Percentiles rank a stretch among this genome's conserved stretches.
These are phyloP conservation scores for Caenorhabditis brenneri DNA, from an alignment of 1,140 invertebrate species.

Conservation along the genomic window DNA sequence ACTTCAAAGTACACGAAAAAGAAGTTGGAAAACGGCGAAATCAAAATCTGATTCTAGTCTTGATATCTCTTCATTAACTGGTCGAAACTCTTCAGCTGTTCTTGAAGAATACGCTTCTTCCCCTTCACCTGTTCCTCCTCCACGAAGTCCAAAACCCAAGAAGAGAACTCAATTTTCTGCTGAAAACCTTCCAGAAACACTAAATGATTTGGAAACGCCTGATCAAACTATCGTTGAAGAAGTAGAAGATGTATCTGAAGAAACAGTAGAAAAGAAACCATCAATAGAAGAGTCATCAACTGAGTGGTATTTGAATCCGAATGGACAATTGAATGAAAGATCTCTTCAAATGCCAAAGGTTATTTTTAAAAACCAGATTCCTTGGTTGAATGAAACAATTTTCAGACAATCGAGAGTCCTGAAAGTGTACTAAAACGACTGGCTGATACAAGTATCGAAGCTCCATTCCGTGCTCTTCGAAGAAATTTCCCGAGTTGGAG, in stretches of 20 bases:
- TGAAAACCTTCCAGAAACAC: background rate
- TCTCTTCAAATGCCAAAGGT: constrained; percentile 56
- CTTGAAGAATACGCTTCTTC: constrained; percentile 17
- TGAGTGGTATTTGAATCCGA: constrained; percentile 53
- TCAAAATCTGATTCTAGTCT: constrained; percentile 22
- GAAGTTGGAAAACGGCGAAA: constrained; percentile 16
- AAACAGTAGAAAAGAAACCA: background rate
- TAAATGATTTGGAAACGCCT: background rate
- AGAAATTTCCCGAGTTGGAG: constrained; percentile 29
- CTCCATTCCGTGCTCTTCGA: constrained; percentile 27
- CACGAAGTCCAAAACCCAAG: constrained; percentile 22
- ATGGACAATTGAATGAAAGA: constrained; percentile 54
- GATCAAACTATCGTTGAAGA: background rate
- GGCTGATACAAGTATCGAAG: background rate
- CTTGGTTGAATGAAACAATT: background rate
- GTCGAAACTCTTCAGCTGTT: constrained; percentile 7
- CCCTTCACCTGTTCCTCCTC: background rate
- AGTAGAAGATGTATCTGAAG: background rate
- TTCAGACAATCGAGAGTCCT: constrained; percentile 21
- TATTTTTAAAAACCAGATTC: background rate
- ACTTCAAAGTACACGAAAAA: constrained; percentile 49
- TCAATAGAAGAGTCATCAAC: constrained; percentile 24
- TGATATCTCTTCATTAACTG: constrained; percentile 8
- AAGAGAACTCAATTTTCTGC: background rate
- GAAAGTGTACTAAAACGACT: constrained; percentile 10